Evolutionary conservation across 2,888 invertebrate species (phyloP).

Genomic region (Neocrepidodera transversa): DNA sequence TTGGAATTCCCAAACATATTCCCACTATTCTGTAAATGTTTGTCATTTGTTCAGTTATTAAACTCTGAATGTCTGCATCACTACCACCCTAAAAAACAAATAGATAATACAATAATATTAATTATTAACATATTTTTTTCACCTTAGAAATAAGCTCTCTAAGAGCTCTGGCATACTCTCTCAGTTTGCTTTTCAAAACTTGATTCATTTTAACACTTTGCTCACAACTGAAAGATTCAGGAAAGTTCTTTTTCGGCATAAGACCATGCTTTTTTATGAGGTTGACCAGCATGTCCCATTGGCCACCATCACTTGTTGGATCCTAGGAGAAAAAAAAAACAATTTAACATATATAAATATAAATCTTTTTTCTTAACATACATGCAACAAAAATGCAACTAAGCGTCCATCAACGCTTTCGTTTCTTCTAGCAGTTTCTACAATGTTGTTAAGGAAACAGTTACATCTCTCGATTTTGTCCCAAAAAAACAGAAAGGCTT

Average conservation of each 20-base stretch:
- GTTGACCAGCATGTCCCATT: constrained; percentile 93
- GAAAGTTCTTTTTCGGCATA: constrained; percentile 87
- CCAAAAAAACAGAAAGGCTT: constrained; percentile 89
- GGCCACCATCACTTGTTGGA: constrained; percentile 86
- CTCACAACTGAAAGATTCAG: constrained; percentile 82
- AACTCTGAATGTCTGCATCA: constrained; percentile 68
- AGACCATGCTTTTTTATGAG: constrained; percentile 86
- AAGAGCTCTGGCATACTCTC: constrained; percentile 81
- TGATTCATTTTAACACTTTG: constrained; percentile 77
- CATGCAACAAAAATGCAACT: constrained; percentile 77
- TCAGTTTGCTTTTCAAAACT: constrained; percentile 82
- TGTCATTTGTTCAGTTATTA: constrained; percentile 74
- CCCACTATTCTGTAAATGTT: constrained; percentile 82
- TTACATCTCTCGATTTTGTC: constrained; percentile 91
- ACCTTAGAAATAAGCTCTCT: constrained; percentile 67
- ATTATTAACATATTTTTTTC: background rate
- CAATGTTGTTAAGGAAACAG: constrained; percentile 83
- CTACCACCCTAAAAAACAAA: constrained; percentile 62
- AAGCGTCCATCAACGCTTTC: constrained; percentile 82
- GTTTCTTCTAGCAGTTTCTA: constrained; percentile 75
- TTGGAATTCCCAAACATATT: constrained; percentile 84
- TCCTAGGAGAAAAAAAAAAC: constrained; percentile 62
- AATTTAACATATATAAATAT: background rate
- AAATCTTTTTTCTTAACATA: constrained; percentile 50
- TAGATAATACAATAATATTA: no score